Base-by-base conservation (phyloP, 2,797 vertebrate genomes). In the Acrossocheilus wenchowensis region DNA sequence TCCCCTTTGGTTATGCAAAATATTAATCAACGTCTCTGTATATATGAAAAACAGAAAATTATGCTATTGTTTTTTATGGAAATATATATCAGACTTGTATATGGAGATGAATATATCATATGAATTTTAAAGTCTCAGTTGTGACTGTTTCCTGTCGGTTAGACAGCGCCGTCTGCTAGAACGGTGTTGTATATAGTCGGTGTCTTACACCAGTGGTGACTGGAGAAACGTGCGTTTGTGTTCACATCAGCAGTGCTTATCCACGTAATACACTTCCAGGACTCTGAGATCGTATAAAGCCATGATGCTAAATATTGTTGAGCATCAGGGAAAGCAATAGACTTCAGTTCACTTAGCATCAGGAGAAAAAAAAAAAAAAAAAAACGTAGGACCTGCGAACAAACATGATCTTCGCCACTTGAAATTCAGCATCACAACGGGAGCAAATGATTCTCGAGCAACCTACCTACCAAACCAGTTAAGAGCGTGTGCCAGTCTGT, bases 1-100 rank as follows among this genome's bases (percentile, higher is more conserved):
- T 93, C 93, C 90, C 93, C 93, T 94, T 95, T 82, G 94, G 95
- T 96, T 95, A 96, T 96, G 95, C 95, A 96, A 96, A 95, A 93
- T 96, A 95, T 95, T 95, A 92, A 92, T 95, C 92, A 93, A 93
- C 94, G 89, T 91, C 77, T 88, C 71, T 94, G 91, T 94, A 91
- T 95, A 95, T 96, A 96, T 91, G 94, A 95, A 96, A 94, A 95
- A 95, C 94, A 92, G 92, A 95, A 95, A 93, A 95, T 95, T 87
- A 87, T 30, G 78, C 85, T 75, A 30, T 81, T 90, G 94, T 95
- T 96, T 96, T 96, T 95, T 96, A 96, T 95, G 94, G 90, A 96
- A 94, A 94, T 94, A 94, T 92, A 92, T 92, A 95, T 93, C 84
- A 66, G 84, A 87, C 88, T 94, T 95, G 95, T 95, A 95, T 93